Conservation (phyloP, 2,888 invertebrate species). For the Drosophila longiperda region DNA sequence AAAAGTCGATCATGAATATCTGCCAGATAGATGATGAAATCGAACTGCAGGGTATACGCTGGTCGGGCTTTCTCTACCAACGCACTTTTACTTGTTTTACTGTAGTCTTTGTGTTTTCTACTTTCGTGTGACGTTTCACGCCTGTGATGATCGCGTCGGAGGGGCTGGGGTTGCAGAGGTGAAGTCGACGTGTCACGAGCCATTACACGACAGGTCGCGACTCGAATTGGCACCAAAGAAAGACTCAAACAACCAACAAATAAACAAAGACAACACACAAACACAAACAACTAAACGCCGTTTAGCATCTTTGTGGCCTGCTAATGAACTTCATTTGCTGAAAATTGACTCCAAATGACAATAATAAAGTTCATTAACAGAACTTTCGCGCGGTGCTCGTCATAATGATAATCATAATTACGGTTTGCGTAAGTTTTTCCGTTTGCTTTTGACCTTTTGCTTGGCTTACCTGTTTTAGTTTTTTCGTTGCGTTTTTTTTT, state of each 20-base stretch:
- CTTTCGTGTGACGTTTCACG: conserved; percentile 19
- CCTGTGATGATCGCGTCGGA: conserved; percentile 15
- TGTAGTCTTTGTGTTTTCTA: background rate
- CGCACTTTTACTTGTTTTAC: conserved; percentile 2
- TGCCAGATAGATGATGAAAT: background rate
- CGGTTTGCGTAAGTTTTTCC: conserved; percentile 47
- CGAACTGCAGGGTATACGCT: background rate
- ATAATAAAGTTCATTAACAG: conserved; percentile 68
- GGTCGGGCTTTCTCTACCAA: background rate
- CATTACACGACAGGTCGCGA: conserved; percentile 12
- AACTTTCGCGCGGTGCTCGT: conserved; percentile 56
- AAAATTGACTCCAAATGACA: conserved; percentile 61
- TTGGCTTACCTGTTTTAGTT: conserved; percentile 18
- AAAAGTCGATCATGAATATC: background rate
- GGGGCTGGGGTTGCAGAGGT: background rate
- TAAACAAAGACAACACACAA: background rate
- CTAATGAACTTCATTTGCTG: conserved; percentile 68
- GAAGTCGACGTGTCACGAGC: conserved; percentile 18
- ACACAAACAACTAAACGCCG: conserved; percentile 29
- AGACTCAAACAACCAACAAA: conserved; percentile 9
- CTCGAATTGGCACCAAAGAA: background rate
- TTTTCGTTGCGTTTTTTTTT: background rate
- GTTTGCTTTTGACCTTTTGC: conserved; percentile 49
- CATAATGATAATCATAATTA: conserved; percentile 51
- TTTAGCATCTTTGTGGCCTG: conserved; percentile 40